Evolutionary conservation across 2,113 vertebrate genomes (phyloP).

Genomic region (Trematocara macrostoma): DNA sequence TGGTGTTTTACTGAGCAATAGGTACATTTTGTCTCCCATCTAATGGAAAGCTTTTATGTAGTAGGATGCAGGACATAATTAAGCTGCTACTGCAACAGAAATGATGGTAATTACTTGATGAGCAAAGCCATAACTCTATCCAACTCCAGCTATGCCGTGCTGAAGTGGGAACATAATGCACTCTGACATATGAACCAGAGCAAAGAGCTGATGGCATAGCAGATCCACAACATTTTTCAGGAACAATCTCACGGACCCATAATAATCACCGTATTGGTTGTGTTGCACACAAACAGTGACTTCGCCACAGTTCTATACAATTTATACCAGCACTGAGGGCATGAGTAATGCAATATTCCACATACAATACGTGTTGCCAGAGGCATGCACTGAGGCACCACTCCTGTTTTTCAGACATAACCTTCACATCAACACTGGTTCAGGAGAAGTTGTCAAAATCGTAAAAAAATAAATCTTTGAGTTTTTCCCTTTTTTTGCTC

Average conservation of each 20-base stretch:
- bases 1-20: neutral
- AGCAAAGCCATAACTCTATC: conserved; percentile 32
- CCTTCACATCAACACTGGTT: neutral
- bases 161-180: conserved; percentile 1
- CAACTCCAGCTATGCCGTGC: neutral
- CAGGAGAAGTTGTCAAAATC: neutral
- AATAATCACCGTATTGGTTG: neutral
- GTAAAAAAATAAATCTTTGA: neutral
- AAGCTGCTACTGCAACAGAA: conserved; percentile 34
- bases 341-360: neutral
- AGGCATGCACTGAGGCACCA: neutral
- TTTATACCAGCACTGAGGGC: neutral
- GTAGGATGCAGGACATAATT: conserved; percentile 30
- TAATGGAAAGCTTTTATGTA: conserved; percentile 31
- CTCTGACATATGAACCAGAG: neutral
- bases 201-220: neutral
- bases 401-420: neutral
- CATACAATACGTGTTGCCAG: neutral
- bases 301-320: neutral
- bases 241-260: neutral
- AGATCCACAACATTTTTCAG: neutral
- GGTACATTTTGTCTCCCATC: conserved; percentile 13
- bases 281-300: neutral
- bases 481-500: neutral
- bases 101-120: conserved; percentile 40